These are phyloP conservation scores for Dicerorhinus sumatrensis DNA, from an alignment of 2,113 vertebrate species.

Conservation along the genomic window DNA sequence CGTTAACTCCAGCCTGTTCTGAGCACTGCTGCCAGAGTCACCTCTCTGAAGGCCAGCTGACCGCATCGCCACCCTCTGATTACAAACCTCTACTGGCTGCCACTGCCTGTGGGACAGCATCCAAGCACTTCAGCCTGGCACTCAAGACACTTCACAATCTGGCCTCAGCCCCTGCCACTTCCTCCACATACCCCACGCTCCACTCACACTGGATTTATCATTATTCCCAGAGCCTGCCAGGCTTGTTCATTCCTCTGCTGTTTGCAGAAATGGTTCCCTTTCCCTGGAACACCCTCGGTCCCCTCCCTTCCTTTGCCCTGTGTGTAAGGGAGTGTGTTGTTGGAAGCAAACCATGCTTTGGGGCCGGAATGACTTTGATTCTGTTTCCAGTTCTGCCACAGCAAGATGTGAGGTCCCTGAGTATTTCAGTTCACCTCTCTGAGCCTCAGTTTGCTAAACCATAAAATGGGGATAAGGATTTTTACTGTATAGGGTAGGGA, in stretches of 20 bases:
- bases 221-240: not conserved
- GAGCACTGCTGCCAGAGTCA: not conserved
- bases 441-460: not conserved
- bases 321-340: accelerated
- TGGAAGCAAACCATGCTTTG: not conserved
- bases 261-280: not conserved
- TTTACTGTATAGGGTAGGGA: not conserved
- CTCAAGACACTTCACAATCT: not conserved
- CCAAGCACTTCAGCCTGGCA: constrained; percentile 32
- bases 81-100: not conserved
- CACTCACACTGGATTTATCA: not conserved
- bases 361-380: not conserved
- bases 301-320: not conserved
- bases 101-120: not conserved
- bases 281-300: not conserved
- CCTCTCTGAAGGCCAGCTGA: not conserved
- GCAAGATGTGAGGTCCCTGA: not conserved
- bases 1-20: not conserved
- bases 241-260: not conserved
- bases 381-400: not conserved
- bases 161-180: not conserved
- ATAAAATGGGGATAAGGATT: not conserved
- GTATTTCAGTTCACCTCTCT: not conserved
- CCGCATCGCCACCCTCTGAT: not conserved
- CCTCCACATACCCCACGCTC: not conserved